Evolutionary conservation across 2,888 invertebrate genomes (phyloP).

Genomic region (Archips crataeganus): DNA sequence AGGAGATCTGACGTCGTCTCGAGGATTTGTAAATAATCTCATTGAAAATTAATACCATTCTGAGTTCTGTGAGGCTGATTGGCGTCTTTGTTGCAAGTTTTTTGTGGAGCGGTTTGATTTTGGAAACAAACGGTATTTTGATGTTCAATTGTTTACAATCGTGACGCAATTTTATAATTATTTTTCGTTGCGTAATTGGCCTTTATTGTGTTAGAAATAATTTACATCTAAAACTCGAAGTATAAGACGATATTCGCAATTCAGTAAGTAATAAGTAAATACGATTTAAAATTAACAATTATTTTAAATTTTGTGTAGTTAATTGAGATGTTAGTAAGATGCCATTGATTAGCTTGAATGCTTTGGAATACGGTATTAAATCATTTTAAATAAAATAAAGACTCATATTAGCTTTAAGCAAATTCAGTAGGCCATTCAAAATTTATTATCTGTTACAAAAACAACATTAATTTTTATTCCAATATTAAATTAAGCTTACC

Average conservation of each 20-base stretch:
- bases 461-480: not conserved
- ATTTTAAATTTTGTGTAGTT: no score
- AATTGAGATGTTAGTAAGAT: no score
- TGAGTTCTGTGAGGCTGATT: slow-evolving; percentile 71
- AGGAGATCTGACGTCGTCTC: slow-evolving; percentile 59
- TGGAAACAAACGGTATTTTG: slow-evolving; percentile 57
- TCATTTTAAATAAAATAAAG: no score
- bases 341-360: no score
- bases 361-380: no score
- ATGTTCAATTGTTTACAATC: slow-evolving; percentile 46
- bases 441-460: not conserved
- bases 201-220: not conserved
- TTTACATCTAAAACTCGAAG: not conserved
- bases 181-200: not conserved
- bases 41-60: slow-evolving; percentile 82
- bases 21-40: slow-evolving; percentile 83
- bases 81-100: slow-evolving; percentile 76
- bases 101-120: slow-evolving; percentile 69
- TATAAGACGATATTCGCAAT: not conserved
- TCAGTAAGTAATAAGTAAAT: no score
- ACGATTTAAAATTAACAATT: no score
- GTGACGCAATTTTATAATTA: slow-evolving; percentile 25
- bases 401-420: not conserved
- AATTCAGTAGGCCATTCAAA: not conserved
- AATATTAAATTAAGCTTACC: slow-evolving; percentile 39